A percentile compares a stretch with the other conserved stretches of the same genome.
phyloP scores from a whole-genome alignment of 2,888 invertebrate species.

The Trachelus tabidus region DNA sequence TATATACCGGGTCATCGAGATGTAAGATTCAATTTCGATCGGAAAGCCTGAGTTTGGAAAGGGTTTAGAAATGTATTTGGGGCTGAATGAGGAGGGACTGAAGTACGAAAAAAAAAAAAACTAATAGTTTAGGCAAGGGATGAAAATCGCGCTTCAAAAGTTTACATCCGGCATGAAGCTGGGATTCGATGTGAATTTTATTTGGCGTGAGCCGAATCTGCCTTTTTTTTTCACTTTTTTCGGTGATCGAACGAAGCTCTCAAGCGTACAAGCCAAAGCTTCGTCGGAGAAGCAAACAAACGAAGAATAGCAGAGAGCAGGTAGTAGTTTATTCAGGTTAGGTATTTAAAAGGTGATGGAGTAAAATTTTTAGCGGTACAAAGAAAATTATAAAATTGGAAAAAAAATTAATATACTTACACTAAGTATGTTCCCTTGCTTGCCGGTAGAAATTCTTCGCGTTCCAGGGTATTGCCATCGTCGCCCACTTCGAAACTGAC shows the following conservation, averaged over 20 bases:
- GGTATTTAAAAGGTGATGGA: not conserved
- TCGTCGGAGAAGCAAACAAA: not conserved
- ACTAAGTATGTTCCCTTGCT: constrained; percentile 74
- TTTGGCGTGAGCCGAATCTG: not conserved
- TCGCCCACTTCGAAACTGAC: constrained; percentile 76
- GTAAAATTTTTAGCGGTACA: not conserved
- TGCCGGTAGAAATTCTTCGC: constrained; percentile 76
- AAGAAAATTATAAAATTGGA: not conserved
- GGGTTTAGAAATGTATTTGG: no score
- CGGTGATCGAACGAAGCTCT: not conserved
- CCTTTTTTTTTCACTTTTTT: not conserved
- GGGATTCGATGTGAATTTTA: not conserved
- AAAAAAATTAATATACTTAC: constrained; percentile 67
- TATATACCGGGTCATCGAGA: not conserved
- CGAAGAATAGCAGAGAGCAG: not conserved
- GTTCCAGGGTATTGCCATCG: constrained; percentile 68
- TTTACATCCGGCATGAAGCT: not conserved
- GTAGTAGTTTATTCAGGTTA: not conserved
- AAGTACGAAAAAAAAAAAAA: not conserved
- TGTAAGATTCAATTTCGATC: not conserved
- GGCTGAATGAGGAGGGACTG: no score
- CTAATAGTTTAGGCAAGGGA: not conserved
- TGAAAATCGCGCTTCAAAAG: not conserved
- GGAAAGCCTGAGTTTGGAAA: not conserved
- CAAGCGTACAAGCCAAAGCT: not conserved